Evolutionary conservation across 2,797 vertebrate species (phyloP).

Genomic region (Oryzias dopingdopingensis): DNA sequence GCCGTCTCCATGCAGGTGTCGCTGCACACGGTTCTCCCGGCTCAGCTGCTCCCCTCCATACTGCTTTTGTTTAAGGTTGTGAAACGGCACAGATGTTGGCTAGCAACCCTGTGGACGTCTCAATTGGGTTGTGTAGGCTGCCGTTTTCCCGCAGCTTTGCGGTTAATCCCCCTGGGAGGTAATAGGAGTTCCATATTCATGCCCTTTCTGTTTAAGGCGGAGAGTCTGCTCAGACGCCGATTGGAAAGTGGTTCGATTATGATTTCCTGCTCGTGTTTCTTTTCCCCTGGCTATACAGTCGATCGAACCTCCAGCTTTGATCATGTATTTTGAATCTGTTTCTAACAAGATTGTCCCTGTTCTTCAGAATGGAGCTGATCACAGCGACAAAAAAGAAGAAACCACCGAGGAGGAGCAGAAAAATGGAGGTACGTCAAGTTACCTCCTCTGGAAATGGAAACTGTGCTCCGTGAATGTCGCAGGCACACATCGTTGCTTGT

Average conservation of each 20-base stretch:
- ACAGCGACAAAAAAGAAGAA: slow-evolving; percentile 76
- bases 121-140: slow-evolving; percentile 31
- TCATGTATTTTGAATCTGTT: background rate
- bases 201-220: slow-evolving; percentile 8
- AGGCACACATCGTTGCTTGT: background rate
- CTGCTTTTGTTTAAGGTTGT: slow-evolving; percentile 78
- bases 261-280: background rate
- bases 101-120: slow-evolving; percentile 38
- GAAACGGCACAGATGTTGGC: slow-evolving; percentile 75
- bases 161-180: slow-evolving; percentile 54
- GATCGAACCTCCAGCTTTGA: too few species aligned
- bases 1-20: slow-evolving; percentile 77
- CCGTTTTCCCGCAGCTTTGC: slow-evolving; percentile 37
- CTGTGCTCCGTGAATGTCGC: too few species aligned
- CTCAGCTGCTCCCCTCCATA: slow-evolving; percentile 53
- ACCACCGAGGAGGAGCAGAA: slow-evolving; percentile 69
- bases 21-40: slow-evolving; percentile 56
- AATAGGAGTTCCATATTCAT: slow-evolving; percentile 22
- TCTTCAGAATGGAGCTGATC: slow-evolving; percentile 78
- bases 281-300: too few species aligned
- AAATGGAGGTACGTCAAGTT: slow-evolving; percentile 62
- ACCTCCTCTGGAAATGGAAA: too few species aligned
- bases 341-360: slow-evolving; percentile 1
- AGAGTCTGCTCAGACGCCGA: slow-evolving; percentile 27
- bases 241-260: slow-evolving; percentile 31